These are phyloP conservation scores for Latrodectus geometricus DNA, from an alignment of 1,140 invertebrate genomes.

Conservation along the genomic window DNA sequence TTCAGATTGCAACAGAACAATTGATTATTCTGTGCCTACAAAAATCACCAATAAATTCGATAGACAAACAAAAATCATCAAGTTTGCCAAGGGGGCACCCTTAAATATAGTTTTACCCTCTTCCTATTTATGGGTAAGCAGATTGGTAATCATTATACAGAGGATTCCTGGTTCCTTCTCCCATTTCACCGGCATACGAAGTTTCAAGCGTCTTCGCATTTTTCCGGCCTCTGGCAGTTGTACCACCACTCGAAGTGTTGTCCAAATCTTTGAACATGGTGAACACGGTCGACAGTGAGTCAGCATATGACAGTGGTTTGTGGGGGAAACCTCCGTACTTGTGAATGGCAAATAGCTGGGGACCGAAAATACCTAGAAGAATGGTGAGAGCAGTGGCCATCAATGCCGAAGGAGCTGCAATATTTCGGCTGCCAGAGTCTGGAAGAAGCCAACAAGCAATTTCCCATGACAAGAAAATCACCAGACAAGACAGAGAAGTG, in stretches of 20 bases:
- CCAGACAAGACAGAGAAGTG: slow-evolving; percentile 65
- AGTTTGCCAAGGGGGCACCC: too few species aligned
- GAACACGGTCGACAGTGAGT: slow-evolving; percentile 63
- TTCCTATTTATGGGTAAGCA: slow-evolving; percentile 58
- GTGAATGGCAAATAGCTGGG: slow-evolving; percentile 59
- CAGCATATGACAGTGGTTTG: slow-evolving; percentile 58
- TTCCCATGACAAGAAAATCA: slow-evolving; percentile 66
- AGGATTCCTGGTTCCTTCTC: slow-evolving; percentile 34
- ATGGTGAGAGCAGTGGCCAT: slow-evolving; percentile 66
- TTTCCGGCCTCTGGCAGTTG: slow-evolving; percentile 33
- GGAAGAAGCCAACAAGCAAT: slow-evolving; percentile 65
- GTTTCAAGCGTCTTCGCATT: slow-evolving; percentile 49
- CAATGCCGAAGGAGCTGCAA: slow-evolving; percentile 65
- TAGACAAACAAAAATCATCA: too few species aligned
- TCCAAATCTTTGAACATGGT: slow-evolving; percentile 60
- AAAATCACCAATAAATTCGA: too few species aligned
- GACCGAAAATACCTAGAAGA: slow-evolving; percentile 66
- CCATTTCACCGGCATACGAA: slow-evolving; percentile 21
- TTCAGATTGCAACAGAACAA: too few species aligned
- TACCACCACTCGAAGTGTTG: slow-evolving; percentile 29
- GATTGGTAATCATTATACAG: slow-evolving; percentile 61
- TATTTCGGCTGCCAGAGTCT: slow-evolving; percentile 64
- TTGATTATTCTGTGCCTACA: too few species aligned
- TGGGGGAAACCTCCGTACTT: slow-evolving; percentile 50
- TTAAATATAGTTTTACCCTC: too few species aligned